A percentile compares a stretch with the other conserved stretches of the same genome.
Evolutionary conservation across 2,113 vertebrate genomes (phyloP).

Genomic region (Triplophysa tibetana): DNA sequence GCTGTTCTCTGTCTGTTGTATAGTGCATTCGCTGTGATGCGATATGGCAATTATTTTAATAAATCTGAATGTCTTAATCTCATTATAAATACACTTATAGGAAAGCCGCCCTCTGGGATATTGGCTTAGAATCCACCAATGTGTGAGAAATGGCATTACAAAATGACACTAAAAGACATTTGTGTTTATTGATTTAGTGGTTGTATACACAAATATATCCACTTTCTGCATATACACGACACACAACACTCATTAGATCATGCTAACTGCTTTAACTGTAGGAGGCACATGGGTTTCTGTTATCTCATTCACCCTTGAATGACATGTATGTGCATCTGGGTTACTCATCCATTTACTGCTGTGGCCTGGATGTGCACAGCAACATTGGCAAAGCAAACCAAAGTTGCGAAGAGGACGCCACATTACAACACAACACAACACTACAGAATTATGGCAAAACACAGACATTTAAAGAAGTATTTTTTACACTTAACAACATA

Average conservation of each 20-base stretch:
- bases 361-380: too few species aligned
- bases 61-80: constrained; percentile 22
- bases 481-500: too few species aligned
- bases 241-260: constrained; percentile 1
- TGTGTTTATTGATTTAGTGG: constrained; percentile 6
- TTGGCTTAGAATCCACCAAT: constrained; percentile 1
- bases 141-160: constrained; percentile 12
- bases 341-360: background rate
- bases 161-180: background rate
- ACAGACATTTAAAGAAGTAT: too few species aligned
- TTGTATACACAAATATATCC: background rate
- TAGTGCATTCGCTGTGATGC: background rate
- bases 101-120: background rate
- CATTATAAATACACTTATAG: background rate
- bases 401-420: too few species aligned
- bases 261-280: constrained; percentile 2
- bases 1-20: background rate
- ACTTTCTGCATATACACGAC: background rate
- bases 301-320: background rate
- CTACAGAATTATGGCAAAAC: too few species aligned
- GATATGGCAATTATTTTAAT: constrained; percentile 33
- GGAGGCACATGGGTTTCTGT: background rate
- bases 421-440: too few species aligned
- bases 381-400: too few species aligned
- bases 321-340: background rate